Base-by-base conservation (phyloP, 1,140 invertebrate species). In the Lysiphlebus fabarum region DNA sequence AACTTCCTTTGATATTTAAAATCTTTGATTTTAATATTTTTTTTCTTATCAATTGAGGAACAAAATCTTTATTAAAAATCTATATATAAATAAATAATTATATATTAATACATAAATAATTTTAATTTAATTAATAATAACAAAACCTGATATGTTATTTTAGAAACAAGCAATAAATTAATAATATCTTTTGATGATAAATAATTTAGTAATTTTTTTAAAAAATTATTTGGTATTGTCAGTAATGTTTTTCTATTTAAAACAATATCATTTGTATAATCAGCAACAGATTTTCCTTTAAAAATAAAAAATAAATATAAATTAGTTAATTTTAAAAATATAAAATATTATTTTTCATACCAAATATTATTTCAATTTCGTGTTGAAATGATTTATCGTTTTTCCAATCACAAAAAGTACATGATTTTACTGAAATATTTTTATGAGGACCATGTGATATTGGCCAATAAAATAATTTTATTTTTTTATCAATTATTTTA, bases 391-490 rank as follows among this genome's bases (percentile, higher is more conserved):
- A 34, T 61, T 72, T 76, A 33, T 79, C 70, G 2, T 67, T 55
- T 33, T 43, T 36, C 12, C 79, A 75, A 40, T 80, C 71, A 6
- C 41, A 53, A 38, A 79, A 65, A 38, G 58, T 62, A 9, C 36
- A 48, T 55, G 34, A 49, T 62, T 55, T 62, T 44, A 65, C 58
- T 43, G 65, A 67, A 2, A 79, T 79, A 11, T 63, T 61, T 40
- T 68, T 67, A 36, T 79, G 74, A 3, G 79, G 77, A 17, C 77
- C 76, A 57, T 78, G 71, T 44, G 78, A 74, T 56, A 82, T 70
- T 65, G 71, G 78, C 78, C 80, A 82, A 12, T 71, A 50, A 44
- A 74, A 77, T 9, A 80, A 54, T 65, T 68, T 74, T 41, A 81
- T 63, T 65, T 75, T 58, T 36, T 71, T 58, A 12, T 56, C 11